Evolutionary conservation across 1,140 invertebrate species (phyloP).

Genomic region (Leucophenga varia): DNA sequence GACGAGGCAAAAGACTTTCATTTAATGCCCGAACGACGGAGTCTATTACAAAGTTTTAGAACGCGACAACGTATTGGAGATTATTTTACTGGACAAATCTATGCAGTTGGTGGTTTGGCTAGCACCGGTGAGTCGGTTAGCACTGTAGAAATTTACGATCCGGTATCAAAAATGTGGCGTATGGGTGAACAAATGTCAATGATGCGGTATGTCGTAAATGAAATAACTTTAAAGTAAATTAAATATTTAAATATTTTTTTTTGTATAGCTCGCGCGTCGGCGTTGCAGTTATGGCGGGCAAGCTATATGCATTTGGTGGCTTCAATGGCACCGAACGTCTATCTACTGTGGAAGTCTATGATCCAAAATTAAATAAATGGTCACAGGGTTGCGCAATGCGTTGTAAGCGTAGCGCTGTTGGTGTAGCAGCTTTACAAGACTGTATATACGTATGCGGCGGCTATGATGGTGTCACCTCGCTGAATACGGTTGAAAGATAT

Average conservation of each 20-base stretch:
- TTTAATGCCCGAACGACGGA: constrained; percentile 78
- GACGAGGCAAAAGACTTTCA: constrained; percentile 85
- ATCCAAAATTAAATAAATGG: constrained; percentile 75
- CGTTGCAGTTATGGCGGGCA: constrained; percentile 77
- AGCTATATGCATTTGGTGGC: constrained; percentile 73
- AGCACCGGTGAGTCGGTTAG: constrained; percentile 83
- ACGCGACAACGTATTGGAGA: constrained; percentile 76
- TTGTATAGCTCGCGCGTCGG: constrained; percentile 71
- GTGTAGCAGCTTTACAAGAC: constrained; percentile 79
- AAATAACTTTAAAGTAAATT: not conserved
- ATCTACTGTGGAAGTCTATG: constrained; percentile 86
- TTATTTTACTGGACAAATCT: constrained; percentile 77
- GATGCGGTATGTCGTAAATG: constrained; percentile 58
- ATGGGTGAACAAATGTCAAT: constrained; percentile 84
- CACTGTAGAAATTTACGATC: constrained; percentile 86
- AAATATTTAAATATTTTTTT: not conserved
- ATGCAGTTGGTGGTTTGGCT: constrained; percentile 84
- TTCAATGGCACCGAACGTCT: constrained; percentile 83
- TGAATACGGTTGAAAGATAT: constrained; percentile 84
- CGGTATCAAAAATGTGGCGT: constrained; percentile 70
- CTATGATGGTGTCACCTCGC: constrained; percentile 82
- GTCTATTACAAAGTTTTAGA: constrained; percentile 71
- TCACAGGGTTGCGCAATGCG: constrained; percentile 78
- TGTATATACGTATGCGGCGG: constrained; percentile 87
- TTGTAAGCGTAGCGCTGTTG: constrained; percentile 79